Conservation (phyloP, 2,113 vertebrate species). For the Onychostruthus taczanowskii region DNA sequence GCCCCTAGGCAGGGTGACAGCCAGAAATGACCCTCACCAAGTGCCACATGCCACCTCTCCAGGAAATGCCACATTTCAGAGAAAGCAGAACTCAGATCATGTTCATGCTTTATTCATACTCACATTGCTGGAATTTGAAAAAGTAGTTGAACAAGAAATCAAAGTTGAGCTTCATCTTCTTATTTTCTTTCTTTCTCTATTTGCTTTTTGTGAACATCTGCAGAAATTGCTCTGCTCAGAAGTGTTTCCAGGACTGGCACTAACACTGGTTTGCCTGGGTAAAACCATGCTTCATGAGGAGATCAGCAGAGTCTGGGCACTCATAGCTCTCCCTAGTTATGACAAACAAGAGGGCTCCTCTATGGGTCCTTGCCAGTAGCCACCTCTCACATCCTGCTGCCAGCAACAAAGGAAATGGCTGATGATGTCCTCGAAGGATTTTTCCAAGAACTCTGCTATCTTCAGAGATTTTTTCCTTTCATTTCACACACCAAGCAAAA, state of each 20-base stretch:
- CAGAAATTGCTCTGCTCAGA: not conserved
- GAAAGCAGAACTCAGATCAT: not conserved
- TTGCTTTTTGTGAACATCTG: not conserved
- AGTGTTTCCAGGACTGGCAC: not conserved
- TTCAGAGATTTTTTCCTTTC: not conserved
- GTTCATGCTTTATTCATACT: not conserved
- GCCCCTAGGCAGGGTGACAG: not conserved
- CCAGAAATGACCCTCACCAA: not conserved
- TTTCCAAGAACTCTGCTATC: not conserved
- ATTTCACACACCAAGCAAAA: not conserved
- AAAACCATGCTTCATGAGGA: not conserved
- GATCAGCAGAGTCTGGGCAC: not conserved
- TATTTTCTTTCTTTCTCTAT: not conserved
- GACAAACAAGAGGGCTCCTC: not conserved
- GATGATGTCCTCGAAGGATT: not conserved
- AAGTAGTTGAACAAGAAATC: not conserved
- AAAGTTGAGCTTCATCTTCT: not conserved
- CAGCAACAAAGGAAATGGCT: not conserved
- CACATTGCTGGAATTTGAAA: not conserved
- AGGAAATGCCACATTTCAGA: not conserved
- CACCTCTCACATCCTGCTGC: not conserved
- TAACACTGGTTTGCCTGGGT: not conserved
- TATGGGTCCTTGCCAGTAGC: not conserved
- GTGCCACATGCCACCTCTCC: fast-evolving
- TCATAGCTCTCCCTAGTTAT: not conserved